These are phyloP conservation scores for Drosophila malerkotliana DNA, from an alignment of 1,140 invertebrate genomes.

Conservation along the genomic window DNA sequence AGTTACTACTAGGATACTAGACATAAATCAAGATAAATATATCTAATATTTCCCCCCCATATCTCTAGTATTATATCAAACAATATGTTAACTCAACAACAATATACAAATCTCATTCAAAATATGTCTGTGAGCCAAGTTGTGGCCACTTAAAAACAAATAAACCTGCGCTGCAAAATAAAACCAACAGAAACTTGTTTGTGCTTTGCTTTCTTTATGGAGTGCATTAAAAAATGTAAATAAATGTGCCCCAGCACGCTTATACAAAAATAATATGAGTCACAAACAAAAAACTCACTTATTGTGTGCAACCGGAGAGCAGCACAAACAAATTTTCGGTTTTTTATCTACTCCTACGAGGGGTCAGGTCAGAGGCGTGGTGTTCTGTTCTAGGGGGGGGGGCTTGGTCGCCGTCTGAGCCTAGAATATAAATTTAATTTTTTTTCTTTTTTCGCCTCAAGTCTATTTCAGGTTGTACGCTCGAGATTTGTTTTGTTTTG, in stretches of 20 bases:
- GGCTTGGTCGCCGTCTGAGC: constrained; percentile 19
- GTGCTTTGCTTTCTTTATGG: constrained; percentile 54
- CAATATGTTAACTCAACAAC: background rate
- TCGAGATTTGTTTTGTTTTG: constrained; percentile 32
- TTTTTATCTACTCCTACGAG: constrained; percentile 35
- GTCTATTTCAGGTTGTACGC: constrained; percentile 27
- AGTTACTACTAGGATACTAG: too few relatives aligned
- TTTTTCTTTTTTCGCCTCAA: constrained; percentile 42
- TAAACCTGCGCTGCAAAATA: constrained; percentile 46
- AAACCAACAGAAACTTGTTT: constrained; percentile 44
- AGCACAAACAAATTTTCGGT: constrained; percentile 53
- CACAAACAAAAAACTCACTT: constrained; percentile 21
- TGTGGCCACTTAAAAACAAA: constrained; percentile 48
- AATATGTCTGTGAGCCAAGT: constrained; percentile 21
- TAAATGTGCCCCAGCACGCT: constrained; percentile 58
- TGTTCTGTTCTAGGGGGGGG: background rate
- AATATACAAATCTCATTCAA: background rate
- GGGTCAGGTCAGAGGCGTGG: background rate
- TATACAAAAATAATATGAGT: constrained; percentile 47
- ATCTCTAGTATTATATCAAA: constrained; percentile 1
- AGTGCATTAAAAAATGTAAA: constrained; percentile 75
- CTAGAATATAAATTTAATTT: constrained; percentile 78
- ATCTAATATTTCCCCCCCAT: background rate
- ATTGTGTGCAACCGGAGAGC: constrained; percentile 11
- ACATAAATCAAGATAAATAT: too few relatives aligned